Conservation (phyloP, 2,888 invertebrate genomes). For the Agonopterix subpropinquella region DNA sequence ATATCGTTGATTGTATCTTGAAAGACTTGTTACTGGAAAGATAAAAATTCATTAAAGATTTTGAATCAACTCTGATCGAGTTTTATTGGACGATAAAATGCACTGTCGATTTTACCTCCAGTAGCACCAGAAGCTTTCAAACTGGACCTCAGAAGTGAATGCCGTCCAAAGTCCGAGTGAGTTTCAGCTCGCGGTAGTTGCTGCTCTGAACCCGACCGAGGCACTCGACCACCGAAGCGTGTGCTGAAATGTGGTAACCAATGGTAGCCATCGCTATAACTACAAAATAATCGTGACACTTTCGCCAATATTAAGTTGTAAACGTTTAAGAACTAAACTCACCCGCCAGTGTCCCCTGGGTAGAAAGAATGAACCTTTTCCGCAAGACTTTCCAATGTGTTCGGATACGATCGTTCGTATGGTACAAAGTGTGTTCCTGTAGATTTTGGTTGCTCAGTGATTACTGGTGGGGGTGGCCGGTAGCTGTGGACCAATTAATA, state of each 20-base stretch:
- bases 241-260: constrained; percentile 33
- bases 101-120: constrained; percentile 27
- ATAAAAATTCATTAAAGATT: constrained; percentile 3
- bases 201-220: constrained; percentile 94
- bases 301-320: constrained; percentile 21
- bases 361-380: constrained; percentile 95
- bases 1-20: constrained; percentile 79
- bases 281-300: constrained; percentile 29
- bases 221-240: constrained; percentile 76
- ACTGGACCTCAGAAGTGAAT: constrained; percentile 87
- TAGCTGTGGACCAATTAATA: constrained; percentile 56
- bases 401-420: constrained; percentile 90
- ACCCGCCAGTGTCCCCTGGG: constrained; percentile 61
- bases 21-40: constrained; percentile 69
- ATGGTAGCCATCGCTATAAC: constrained; percentile 10
- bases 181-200: constrained; percentile 89
- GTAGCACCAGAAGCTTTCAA: constrained; percentile 79
- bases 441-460: constrained; percentile 93
- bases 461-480: constrained; percentile 91
- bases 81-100: too few species aligned
- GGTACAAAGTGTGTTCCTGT: constrained; percentile 88
- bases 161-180: constrained; percentile 89
- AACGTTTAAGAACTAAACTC: constrained; percentile 8
- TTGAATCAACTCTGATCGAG: too few species aligned
- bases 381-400: constrained; percentile 92